A percentile compares a stretch with the other conserved stretches of the same genome.
Conservation (phyloP, 1,140 invertebrate species). For the Brachionus koreanus region DNA sequence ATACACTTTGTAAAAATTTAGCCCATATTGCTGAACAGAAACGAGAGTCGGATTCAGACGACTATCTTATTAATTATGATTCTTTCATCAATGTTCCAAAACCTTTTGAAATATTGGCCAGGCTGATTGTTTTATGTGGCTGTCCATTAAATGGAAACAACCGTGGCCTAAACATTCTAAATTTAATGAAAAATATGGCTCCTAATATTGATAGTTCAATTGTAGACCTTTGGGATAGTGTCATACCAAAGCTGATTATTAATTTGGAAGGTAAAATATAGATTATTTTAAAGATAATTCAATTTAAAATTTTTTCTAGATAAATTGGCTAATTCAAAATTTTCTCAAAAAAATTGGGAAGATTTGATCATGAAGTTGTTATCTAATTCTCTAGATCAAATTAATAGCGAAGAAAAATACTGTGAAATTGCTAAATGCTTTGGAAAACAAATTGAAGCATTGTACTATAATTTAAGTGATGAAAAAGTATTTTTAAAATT, state of each 20-base stretch:
- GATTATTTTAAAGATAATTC: background rate
- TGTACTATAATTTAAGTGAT: conserved; percentile 60
- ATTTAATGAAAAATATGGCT: conserved; percentile 68
- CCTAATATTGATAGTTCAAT: conserved; percentile 66
- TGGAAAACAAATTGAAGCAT: conserved; percentile 54
- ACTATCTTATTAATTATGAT: conserved; percentile 59
- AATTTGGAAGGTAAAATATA: conserved; percentile 44
- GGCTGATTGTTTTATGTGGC: conserved; percentile 63
- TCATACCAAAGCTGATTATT: conserved; percentile 67
- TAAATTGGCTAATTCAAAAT: conserved; percentile 24
- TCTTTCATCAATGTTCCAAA: conserved; percentile 49
- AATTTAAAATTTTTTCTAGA: background rate
- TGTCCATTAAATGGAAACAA: conserved; percentile 65
- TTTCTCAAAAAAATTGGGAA: conserved; percentile 56
- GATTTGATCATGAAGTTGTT: conserved; percentile 58
- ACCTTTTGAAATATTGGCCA: conserved; percentile 29
- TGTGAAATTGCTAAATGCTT: conserved; percentile 61
- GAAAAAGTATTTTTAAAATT: conserved; percentile 37
- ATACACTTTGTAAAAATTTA: conserved; percentile 68
- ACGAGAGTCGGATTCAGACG: conserved; percentile 57
- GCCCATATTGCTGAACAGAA: conserved; percentile 63
- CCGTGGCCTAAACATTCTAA: conserved; percentile 68
- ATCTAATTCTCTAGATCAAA: conserved; percentile 61
- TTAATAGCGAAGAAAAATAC: conserved; percentile 61
- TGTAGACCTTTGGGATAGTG: conserved; percentile 69